A percentile compares a stretch with the other conserved stretches of the same genome.
phyloP scores from a whole-genome alignment of 2,113 vertebrate species.

The Pterocles orientalis region DNA sequence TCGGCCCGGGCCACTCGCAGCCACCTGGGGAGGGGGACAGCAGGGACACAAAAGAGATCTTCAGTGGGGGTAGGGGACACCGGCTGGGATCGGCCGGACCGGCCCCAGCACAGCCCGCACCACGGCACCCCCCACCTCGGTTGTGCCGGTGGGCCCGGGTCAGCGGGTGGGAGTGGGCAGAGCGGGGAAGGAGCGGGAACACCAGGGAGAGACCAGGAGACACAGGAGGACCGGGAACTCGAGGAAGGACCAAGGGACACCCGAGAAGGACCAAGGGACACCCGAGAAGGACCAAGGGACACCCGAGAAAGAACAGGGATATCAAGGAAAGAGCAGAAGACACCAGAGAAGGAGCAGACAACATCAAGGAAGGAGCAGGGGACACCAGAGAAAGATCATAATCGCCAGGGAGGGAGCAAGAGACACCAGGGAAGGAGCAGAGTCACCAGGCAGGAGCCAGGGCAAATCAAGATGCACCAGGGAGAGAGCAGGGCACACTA shows the following conservation, averaged over 20 bases:
- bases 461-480: too few species aligned
- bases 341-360: neutral
- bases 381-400: neutral
- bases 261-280: neutral
- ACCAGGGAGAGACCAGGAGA: neutral
- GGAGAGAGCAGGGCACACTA: neutral
- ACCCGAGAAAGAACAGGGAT: neutral
- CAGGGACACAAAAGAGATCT: slow-evolving; percentile 45
- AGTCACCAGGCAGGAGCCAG: neutral
- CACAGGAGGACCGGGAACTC: too few species aligned
- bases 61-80: neutral
- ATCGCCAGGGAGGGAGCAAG: neutral
- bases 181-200: neutral
- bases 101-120: rapidly evolving
- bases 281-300: too few species aligned
- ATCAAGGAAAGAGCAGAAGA: neutral
- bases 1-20: slow-evolving; percentile 79
- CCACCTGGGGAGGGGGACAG: slow-evolving; percentile 66
- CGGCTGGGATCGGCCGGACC: neutral
- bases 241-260: too few species aligned
- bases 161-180: neutral
- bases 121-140: neutral
- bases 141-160: neutral
- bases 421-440: too few species aligned
- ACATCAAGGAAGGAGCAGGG: neutral